A percentile compares a stretch with the other conserved stretches of the same genome.
phyloP scores from a whole-genome alignment of 2,113 vertebrate genomes.

The Crotalus viridis region DNA sequence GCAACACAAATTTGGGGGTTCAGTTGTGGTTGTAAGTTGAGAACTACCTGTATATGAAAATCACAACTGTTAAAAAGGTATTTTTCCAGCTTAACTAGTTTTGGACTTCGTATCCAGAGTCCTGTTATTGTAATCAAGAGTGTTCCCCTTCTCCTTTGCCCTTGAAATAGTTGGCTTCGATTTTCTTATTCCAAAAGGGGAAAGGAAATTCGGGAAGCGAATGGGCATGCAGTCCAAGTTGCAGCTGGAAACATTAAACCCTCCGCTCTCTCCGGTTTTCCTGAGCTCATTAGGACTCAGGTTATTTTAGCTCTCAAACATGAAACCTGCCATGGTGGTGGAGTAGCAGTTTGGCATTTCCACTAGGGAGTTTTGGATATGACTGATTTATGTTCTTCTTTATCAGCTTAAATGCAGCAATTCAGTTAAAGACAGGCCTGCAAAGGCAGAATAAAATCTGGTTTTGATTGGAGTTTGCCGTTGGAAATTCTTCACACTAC shows the following conservation, averaged over 20 bases:
- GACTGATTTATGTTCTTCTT: not conserved
- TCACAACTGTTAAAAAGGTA: not conserved
- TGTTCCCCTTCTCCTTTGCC: not conserved
- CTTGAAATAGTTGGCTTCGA: not conserved
- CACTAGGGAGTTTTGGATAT: not conserved
- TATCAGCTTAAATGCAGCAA: rapidly evolving
- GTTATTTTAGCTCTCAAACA: not conserved
- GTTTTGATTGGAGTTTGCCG: slow-evolving; percentile 53
- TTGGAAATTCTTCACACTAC: slow-evolving; percentile 53
- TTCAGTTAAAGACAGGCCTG: slow-evolving; percentile 19
- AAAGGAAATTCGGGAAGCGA: not conserved
- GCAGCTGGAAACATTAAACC: not conserved
- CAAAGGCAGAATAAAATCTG: slow-evolving; percentile 53
- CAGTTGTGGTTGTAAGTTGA: too few species aligned
- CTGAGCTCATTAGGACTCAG: not conserved
- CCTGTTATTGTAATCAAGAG: not conserved
- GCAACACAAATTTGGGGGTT: too few species aligned
- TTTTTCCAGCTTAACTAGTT: not conserved
- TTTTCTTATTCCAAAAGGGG: not conserved
- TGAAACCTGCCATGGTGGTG: not conserved
- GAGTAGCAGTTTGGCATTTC: not conserved
- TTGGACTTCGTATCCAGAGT: not conserved
- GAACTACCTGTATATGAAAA: too few species aligned
- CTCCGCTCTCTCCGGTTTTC: not conserved
- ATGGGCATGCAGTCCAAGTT: not conserved